Percentiles rank a stretch among this genome's conserved stretches.
These are phyloP conservation scores for Xenopus petersii DNA, from an alignment of 2,797 vertebrate genomes.

Conservation along the genomic window DNA sequence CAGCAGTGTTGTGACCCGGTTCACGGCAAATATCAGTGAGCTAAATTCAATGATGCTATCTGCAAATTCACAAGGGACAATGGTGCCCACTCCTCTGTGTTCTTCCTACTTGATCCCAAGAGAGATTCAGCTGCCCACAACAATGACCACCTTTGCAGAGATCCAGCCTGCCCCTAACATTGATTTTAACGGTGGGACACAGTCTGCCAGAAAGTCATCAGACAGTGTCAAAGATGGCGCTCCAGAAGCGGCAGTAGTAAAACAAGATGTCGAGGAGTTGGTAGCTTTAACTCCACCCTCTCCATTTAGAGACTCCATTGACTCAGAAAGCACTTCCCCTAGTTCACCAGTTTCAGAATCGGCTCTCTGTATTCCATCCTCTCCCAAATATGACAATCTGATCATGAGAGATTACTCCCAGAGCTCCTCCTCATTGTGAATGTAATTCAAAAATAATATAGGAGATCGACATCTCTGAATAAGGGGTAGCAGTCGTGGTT, in stretches of 20 bases:
- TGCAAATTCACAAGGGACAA: conserved; percentile 67
- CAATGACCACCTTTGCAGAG: conserved; percentile 90
- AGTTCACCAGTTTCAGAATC: conserved; percentile 83
- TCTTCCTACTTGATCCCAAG: conserved; percentile 81
- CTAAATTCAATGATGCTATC: conserved; percentile 95
- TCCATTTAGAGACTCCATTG: conserved; percentile 92
- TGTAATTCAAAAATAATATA: conserved; percentile 45
- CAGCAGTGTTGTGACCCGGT: conserved; percentile 93
- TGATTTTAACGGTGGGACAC: conserved; percentile 73
- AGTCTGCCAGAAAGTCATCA: conserved; percentile 67
- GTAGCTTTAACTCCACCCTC: conserved; percentile 94
- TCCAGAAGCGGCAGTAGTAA: conserved; percentile 69
- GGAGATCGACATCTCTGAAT: conserved; percentile 45
- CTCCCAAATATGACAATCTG: conserved; percentile 87
- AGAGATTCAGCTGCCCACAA: conserved; percentile 82
- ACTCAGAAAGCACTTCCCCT: conserved; percentile 83
- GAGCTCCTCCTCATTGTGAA: conserved; percentile 97
- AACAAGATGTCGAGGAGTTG: conserved; percentile 87
- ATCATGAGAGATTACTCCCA: conserved; percentile 95
- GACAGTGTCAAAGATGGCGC: conserved; percentile 65
- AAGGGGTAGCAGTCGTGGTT: conserved; percentile 53
- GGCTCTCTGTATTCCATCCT: conserved; percentile 78
- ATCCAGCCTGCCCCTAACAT: conserved; percentile 85
- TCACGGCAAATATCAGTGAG: conserved; percentile 92
- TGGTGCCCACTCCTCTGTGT: conserved; percentile 68